Base-by-base conservation (phyloP, 2,888 invertebrate genomes). In the Oxycera nigricornis region DNA sequence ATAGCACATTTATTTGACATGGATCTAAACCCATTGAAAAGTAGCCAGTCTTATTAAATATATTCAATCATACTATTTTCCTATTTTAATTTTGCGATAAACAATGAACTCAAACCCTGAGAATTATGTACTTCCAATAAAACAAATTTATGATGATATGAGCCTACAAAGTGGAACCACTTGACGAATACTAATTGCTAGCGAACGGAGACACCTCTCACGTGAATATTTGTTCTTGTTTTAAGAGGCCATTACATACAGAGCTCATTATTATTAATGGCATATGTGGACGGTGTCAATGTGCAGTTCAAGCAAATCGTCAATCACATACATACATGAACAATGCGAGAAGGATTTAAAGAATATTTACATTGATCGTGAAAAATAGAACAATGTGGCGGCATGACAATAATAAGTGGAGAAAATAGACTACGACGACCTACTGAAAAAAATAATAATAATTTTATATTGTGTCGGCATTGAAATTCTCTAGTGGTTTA, bases 271-370 rank as follows among this genome's bases (percentile, higher is more conserved):
- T 59, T 59, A 59, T 59, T 59, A 59, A 59, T 59, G 59, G 28
- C 17, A n/a, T 59, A 28, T 28, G n/a, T 59, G 59, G 17, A 59
- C 59, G 20, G 35, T 62, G 62, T 62, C 62, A 62, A 62, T 62
- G 62, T 62, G 62, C 62, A 62, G 62, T 62, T 62, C 20, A 31
- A 14, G 35, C 39, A 62, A n/a, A 17, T 62, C 35, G 62, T 62
- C 62, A 62, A 62, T 62, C 62, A 62, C 61, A 7, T n/a, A 30
- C n/a, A n/a, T n/a, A n/a, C n/a, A n/a, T n/a, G 31, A 35, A 31
- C 62, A 62, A 62, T 17, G 39, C 9, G 11, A 35, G 24, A 20
- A 62, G 61, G 61, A 61, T 31, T 61, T 61, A 61, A 61, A 55
- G 20, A 14, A 17, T 55, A 55, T 55, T 24, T 59, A 28, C 28